Percentiles rank a stretch among this genome's conserved stretches.
Evolutionary conservation across 2,113 vertebrate species (phyloP).

Genomic region (Hystrix cristata): DNA sequence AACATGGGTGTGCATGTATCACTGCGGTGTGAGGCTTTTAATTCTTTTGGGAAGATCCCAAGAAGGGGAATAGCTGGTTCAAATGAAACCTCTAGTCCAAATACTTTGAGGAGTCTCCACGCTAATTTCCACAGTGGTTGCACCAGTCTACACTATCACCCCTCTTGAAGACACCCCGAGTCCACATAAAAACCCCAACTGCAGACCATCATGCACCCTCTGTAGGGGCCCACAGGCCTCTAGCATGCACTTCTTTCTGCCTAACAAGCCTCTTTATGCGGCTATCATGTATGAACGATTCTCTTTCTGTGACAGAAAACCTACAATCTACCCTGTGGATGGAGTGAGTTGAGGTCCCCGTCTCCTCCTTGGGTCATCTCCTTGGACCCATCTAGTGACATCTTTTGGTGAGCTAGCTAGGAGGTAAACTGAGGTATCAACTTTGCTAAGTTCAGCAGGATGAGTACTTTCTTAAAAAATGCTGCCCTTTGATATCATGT

Average conservation of each 20-base stretch:
- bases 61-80: no score
- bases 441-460: not conserved
- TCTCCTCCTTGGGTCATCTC: not conserved
- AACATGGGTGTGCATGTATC: no score
- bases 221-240: not conserved
- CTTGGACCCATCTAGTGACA: not conserved
- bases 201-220: not conserved
- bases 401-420: not conserved
- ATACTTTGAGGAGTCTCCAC: no score
- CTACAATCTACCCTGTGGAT: not conserved
- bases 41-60: no score
- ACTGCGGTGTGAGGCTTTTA: no score
- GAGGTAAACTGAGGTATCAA: not conserved
- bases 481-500: not conserved
- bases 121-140: no score
- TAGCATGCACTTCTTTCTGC: not conserved
- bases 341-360: not conserved
- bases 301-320: not conserved
- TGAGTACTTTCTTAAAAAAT: not conserved
- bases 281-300: not conserved
- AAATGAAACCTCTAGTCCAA: no score
- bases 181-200: not conserved
- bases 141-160: no score
- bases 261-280: not conserved
- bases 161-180: not conserved